Base-by-base conservation (phyloP, 2,888 invertebrate species). In the Lithophane ornitopus region DNA sequence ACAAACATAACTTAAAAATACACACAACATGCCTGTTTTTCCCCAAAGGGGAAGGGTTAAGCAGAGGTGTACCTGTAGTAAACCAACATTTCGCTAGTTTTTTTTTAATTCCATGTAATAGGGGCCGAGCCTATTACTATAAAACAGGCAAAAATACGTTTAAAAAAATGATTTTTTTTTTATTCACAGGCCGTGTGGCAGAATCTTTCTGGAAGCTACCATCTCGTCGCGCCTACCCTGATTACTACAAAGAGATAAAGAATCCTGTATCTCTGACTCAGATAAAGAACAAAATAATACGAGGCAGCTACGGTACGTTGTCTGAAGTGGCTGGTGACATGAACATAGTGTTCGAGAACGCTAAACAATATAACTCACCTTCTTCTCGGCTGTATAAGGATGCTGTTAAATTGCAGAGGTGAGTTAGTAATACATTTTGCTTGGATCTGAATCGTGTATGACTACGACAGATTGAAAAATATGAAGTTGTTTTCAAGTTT, bases 301-400 rank as follows among this genome's bases (percentile, higher is more conserved):
- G 97, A 85, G 98, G 98, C 41, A 97, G 97, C 86, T 99, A 99
- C 92, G 98, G 98, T 0, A 98, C 98, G 19, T 97, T 99, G 0
- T 98, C 98, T 46, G 99, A 99, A 93, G 98, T 99, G 61, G 98
- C 99, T 0, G 98, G 98, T 0, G 99, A 99, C 92, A 97, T 99
- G 97, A 99, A 99, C 91, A 97, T 99, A 68, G 99, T 99, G 98
- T 99, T 99, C 93, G 99, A 99, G 92, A 99, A 99, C 95, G 99
- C 99, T 19, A 98, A 98, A 91, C 98, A 98, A 89, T 99, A 98
- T 93, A 99, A 99, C 91, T 96, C 98, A 80, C 98, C 98, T 58
- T 97, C 98, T n/a, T 98, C 98, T 0, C 97, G 97, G 84, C 95
- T 98, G 68, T 98, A 98, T 90, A 98, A 98, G 94, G 98, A 98